phyloP scores from a whole-genome alignment of 2,888 invertebrate species.

The Scaptomyza parva region DNA sequence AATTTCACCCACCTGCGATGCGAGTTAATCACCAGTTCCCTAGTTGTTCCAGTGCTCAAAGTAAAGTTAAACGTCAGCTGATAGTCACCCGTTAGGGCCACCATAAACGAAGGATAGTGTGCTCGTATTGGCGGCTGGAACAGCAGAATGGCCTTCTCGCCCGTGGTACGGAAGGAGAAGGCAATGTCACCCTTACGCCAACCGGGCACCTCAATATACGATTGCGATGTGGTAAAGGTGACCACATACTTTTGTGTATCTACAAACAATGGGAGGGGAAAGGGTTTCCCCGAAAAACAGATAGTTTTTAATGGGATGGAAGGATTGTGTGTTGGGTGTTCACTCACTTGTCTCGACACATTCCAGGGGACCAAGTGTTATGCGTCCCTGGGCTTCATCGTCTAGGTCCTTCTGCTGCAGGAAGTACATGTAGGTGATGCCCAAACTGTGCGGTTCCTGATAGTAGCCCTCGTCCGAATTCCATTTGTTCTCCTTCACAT shows the following conservation, averaged over 20 bases:
- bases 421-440: slow-evolving; percentile 96
- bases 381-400: slow-evolving; percentile 93
- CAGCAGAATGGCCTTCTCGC: slow-evolving; percentile 93
- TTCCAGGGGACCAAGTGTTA: slow-evolving; percentile 95
- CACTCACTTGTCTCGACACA: slow-evolving; percentile 96
- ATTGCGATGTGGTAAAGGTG: slow-evolving; percentile 96
- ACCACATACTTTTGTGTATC: slow-evolving; percentile 97
- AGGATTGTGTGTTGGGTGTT: background rate
- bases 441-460: slow-evolving; percentile 91
- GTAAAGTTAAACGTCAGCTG: slow-evolving; percentile 96
- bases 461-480: slow-evolving; percentile 95
- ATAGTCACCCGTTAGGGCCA: slow-evolving; percentile 94
- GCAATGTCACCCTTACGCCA: slow-evolving; percentile 97
- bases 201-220: slow-evolving; percentile 96
- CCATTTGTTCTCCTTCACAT: slow-evolving; percentile 94
- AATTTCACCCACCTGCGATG: slow-evolving; percentile 87
- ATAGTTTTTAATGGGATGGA: too few relatives aligned
- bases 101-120: slow-evolving; percentile 96
- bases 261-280: slow-evolving; percentile 74
- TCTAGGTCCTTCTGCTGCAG: slow-evolving; percentile 93
- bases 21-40: slow-evolving; percentile 93
- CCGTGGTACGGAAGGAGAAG: slow-evolving; percentile 96
- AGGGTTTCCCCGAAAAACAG: background rate
- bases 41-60: slow-evolving; percentile 92
- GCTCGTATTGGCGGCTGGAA: slow-evolving; percentile 96